phyloP scores from a whole-genome alignment of 2,113 vertebrate genomes.

The Gasterosteus nipponicus region DNA sequence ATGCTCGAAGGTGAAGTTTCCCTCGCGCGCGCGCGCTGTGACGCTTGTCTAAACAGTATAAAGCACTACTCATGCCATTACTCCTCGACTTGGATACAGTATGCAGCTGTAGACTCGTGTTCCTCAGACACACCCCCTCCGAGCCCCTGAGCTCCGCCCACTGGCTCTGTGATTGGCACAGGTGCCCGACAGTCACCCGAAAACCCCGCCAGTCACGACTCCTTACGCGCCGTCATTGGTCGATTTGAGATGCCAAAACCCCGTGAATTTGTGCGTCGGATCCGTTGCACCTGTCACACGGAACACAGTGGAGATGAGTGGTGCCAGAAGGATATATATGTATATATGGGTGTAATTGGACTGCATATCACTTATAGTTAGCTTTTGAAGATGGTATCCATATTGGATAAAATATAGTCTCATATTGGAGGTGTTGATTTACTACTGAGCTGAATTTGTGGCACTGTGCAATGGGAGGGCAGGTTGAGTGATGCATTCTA shows the following conservation, averaged over 20 bases:
- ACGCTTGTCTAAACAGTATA: conserved; percentile 73
- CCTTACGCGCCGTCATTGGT: conserved; percentile 65
- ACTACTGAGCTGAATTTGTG: conserved; percentile 2
- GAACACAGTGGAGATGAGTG: conserved; percentile 42
- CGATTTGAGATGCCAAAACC: conserved; percentile 44
- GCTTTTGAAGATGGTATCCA: conserved; percentile 14
- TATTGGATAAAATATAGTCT: conserved; percentile 8
- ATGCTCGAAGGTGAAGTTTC: conserved; percentile 50
- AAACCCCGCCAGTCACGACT: conserved; percentile 37
- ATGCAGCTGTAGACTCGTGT: conserved; percentile 76
- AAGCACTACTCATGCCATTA: conserved; percentile 80
- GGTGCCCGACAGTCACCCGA: conserved; percentile 50
- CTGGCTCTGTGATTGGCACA: conserved; percentile 69
- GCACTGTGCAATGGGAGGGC: background rate
- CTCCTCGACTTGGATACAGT: conserved; percentile 78
- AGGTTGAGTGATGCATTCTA: background rate
- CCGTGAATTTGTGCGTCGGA: conserved; percentile 42
- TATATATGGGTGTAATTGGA: conserved; percentile 38
- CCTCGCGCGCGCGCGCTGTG: conserved; percentile 52
- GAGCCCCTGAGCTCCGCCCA: conserved; percentile 59
- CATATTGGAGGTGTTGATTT: conserved; percentile 10
- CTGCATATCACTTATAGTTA: conserved; percentile 12
- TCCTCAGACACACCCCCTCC: conserved; percentile 76
- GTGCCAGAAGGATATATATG: conserved; percentile 26
- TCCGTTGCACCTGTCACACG: conserved; percentile 78